Conservation (phyloP, 2,888 invertebrate genomes). For the Napeogenes inachia region DNA sequence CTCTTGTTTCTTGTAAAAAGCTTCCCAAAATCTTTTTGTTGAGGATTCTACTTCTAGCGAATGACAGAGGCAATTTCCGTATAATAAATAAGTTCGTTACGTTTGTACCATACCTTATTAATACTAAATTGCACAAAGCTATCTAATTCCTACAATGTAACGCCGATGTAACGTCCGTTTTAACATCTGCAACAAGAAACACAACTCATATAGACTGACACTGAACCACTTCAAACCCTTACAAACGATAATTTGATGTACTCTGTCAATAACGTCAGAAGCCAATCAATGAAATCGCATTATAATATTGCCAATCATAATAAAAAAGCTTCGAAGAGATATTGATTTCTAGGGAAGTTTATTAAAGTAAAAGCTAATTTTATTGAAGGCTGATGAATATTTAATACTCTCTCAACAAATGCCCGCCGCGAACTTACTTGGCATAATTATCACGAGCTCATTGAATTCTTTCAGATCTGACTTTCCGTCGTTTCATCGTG, state of each 20-base stretch:
- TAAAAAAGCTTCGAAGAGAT: background rate
- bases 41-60: constrained; percentile 40
- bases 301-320: background rate
- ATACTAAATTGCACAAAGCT: constrained; percentile 37
- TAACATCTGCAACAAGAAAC: constrained; percentile 69
- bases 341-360: constrained; percentile 14
- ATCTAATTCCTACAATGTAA: constrained; percentile 49
- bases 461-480: constrained; percentile 54
- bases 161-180: constrained; percentile 66
- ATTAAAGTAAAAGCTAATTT: constrained; percentile 19
- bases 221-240: background rate
- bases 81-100: constrained; percentile 59
- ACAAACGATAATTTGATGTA: background rate
- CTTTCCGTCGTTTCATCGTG: constrained; percentile 15
- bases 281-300: no score
- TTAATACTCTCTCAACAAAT: constrained; percentile 61
- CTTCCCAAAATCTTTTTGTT: constrained; percentile 41
- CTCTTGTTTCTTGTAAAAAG: constrained; percentile 58
- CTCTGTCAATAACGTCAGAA: no score
- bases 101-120: constrained; percentile 61
- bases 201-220: background rate
- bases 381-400: constrained; percentile 56
- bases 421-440: constrained; percentile 57
- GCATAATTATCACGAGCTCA: constrained; percentile 63
- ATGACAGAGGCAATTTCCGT: constrained; percentile 27